Evolutionary conservation across 2,113 vertebrate species (phyloP).

Genomic region (Sinocyclocheilus maitianheensis): DNA sequence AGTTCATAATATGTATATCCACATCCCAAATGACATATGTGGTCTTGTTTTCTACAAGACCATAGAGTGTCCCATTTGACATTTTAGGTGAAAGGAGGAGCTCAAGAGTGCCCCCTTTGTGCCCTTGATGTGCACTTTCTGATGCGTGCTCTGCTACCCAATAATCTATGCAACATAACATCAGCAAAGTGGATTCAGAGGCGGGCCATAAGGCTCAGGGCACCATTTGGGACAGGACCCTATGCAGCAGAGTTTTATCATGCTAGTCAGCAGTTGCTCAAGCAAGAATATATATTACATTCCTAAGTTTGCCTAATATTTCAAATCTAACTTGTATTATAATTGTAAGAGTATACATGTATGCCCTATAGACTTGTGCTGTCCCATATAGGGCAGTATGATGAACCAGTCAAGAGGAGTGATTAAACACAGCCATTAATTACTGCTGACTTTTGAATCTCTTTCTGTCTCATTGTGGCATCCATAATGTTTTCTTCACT

Average conservation of each 20-base stretch:
- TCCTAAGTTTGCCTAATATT: not conserved
- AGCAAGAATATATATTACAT: not conserved
- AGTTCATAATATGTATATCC: not conserved
- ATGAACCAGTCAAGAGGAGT: slow-evolving; percentile 40
- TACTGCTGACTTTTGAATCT: slow-evolving; percentile 38
- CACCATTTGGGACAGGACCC: not conserved
- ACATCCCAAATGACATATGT: not conserved
- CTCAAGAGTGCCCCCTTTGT: not conserved
- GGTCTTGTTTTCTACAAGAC: not conserved
- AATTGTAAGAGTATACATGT: not conserved
- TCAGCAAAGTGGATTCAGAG: not conserved
- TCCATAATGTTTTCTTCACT: no score
- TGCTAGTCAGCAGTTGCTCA: not conserved
- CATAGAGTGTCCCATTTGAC: not conserved
- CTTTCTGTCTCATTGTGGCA: not conserved
- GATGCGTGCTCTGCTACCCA: not conserved
- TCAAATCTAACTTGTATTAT: not conserved
- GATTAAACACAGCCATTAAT: slow-evolving; percentile 52
- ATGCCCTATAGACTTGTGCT: slow-evolving; percentile 22
- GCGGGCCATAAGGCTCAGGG: not conserved
- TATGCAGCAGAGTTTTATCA: not conserved
- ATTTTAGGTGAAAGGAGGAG: not conserved
- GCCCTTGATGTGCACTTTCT: not conserved
- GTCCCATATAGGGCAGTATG: slow-evolving; percentile 45
- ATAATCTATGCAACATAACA: not conserved